Conservation (phyloP, 2,113 vertebrate genomes). For the Rafetus swinhoei region DNA sequence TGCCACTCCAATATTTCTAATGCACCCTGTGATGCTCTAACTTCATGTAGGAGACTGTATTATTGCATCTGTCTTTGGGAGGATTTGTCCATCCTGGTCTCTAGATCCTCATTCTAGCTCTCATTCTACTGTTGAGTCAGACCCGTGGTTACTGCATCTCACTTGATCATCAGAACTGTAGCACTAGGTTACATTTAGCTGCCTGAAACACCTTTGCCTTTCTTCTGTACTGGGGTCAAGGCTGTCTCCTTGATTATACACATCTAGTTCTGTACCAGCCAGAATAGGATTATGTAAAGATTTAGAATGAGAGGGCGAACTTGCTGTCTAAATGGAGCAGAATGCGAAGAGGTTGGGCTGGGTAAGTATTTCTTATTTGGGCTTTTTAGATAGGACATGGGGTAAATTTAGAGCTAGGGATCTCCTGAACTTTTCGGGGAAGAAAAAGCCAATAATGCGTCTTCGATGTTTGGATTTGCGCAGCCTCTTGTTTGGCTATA, state of each 20-base stretch:
- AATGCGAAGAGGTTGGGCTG: neutral
- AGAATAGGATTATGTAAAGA: accelerated
- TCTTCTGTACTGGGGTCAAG: neutral
- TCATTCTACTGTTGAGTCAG: neutral
- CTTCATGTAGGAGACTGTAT: neutral
- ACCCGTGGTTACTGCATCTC: neutral
- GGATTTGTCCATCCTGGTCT: neutral
- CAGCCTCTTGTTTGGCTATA: neutral
- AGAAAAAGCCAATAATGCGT: neutral
- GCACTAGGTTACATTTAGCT: neutral
- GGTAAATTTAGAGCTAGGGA: neutral
- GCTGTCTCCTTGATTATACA: neutral
- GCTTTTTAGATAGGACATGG: neutral
- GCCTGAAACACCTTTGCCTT: neutral
- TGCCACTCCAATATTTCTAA: neutral
- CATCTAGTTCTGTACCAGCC: neutral
- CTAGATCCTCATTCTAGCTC: neutral
- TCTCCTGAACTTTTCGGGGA: neutral
- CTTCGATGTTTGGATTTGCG: neutral
- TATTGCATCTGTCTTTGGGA: neutral
- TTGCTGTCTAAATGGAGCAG: neutral
- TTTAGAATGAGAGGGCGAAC: neutral
- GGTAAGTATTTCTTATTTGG: accelerated
- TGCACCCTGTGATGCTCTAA: neutral
- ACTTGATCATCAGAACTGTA: neutral